Conservation (phyloP, 2,113 vertebrate species). For the Triplophysa dalaica region DNA sequence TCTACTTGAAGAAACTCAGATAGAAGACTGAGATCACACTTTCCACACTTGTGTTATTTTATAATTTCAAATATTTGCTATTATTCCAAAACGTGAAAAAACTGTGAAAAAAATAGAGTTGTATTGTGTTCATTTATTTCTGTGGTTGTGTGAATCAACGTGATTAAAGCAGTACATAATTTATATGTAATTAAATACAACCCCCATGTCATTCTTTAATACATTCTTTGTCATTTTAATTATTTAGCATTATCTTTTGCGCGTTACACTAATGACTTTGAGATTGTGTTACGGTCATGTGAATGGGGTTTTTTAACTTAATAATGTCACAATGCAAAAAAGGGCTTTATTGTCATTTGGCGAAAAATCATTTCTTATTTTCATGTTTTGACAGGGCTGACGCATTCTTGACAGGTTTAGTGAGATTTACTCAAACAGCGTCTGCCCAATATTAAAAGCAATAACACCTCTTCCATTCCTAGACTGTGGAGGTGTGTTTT, state of each 20-base stretch:
- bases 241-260: neutral
- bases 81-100: no score
- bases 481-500: constrained; percentile 13
- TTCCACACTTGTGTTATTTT: no score
- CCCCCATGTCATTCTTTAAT: no score
- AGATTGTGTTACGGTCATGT: neutral
- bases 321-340: neutral
- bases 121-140: no score
- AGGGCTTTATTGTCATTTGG: neutral
- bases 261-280: neutral
- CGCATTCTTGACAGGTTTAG: neutral
- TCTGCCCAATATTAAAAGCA: constrained; percentile 29
- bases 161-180: no score
- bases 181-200: no score
- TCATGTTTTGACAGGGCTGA: neutral
- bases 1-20: no score
- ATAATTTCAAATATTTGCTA: no score
- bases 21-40: no score
- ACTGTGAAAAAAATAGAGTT: no score
- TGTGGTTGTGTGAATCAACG: no score
- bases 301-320: no score
- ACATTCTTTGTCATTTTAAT: neutral
- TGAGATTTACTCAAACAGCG: constrained; percentile 23
- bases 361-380: neutral
- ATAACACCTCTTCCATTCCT: constrained; percentile 26